Evolutionary conservation across 2,888 invertebrate species (phyloP).

Genomic region (Phania funesta): DNA sequence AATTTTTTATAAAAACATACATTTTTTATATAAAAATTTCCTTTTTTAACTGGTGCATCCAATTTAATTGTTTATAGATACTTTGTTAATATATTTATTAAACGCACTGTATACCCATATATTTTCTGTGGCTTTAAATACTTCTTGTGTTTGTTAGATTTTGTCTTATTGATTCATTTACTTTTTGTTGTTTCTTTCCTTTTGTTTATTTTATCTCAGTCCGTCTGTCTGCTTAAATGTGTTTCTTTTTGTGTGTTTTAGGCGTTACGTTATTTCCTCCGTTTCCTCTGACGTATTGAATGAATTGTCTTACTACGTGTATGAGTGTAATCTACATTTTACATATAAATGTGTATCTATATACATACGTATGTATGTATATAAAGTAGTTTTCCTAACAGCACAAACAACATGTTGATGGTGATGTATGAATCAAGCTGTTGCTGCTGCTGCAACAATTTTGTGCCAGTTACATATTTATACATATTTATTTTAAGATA

Average conservation of each 20-base stretch:
- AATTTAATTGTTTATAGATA: not conserved
- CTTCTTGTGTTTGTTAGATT: not conserved
- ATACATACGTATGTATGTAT: not conserved
- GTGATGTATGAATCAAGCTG: slow-evolving; percentile 18
- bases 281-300: slow-evolving; percentile 14
- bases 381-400: slow-evolving; percentile 24
- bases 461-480: not conserved
- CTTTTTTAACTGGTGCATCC: no score
- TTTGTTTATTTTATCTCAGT: slow-evolving; percentile 16
- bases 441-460: not conserved
- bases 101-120: slow-evolving; percentile 14
- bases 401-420: not conserved
- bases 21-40: no score
- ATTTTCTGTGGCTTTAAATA: slow-evolving; percentile 24
- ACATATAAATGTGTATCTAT: no score
- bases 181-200: slow-evolving; percentile 24
- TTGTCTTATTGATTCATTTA: slow-evolving; percentile 22
- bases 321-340: not conserved
- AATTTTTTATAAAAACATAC: no score
- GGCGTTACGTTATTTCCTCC: slow-evolving; percentile 27
- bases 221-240: not conserved
- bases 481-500: not conserved
- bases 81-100: not conserved
- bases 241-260: not conserved
- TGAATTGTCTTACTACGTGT: not conserved